A percentile compares a stretch with the other conserved stretches of the same genome.
Conservation (phyloP, 2,888 invertebrate genomes). For the Plebejus melissa region DNA sequence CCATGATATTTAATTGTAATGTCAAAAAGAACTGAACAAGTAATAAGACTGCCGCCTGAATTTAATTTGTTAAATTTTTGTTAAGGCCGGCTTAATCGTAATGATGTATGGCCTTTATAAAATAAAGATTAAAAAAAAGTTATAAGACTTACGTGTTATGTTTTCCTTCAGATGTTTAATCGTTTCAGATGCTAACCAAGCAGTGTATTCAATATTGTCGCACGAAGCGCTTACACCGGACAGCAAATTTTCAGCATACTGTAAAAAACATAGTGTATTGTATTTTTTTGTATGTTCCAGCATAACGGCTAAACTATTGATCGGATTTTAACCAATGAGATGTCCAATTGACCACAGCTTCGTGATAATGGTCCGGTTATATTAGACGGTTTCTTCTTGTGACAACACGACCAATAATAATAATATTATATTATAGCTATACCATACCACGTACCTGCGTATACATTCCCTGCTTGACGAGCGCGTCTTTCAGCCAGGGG, state of each 20-base stretch:
- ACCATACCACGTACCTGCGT: constrained; percentile 79
- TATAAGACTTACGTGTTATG: constrained; percentile 53
- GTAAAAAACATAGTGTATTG: constrained; percentile 15
- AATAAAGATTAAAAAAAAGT: background rate
- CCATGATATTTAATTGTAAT: too few species aligned
- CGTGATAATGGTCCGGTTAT: too few species aligned
- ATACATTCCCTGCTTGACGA: constrained; percentile 94
- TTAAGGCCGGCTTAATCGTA: too few species aligned
- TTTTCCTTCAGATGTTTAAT: constrained; percentile 71
- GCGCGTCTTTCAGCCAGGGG: constrained; percentile 94
- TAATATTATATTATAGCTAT: background rate
- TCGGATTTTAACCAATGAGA: too few species aligned
- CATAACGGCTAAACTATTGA: too few species aligned
- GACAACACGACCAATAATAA: too few species aligned
- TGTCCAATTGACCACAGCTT: too few species aligned
- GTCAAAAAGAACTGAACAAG: background rate
- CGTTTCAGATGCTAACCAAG: constrained; percentile 71
- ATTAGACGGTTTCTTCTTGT: too few species aligned
- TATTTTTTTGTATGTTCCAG: too few species aligned
- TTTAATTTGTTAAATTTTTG: too few species aligned
- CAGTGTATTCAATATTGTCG: constrained; percentile 73
- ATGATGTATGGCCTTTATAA: too few species aligned
- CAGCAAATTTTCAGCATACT: constrained; percentile 84
- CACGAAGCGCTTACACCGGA: constrained; percentile 86
- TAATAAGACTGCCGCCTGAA: constrained; percentile 37